Base-by-base conservation (phyloP, 2,113 vertebrate species). In the Thamnophis sirtalis region DNA sequence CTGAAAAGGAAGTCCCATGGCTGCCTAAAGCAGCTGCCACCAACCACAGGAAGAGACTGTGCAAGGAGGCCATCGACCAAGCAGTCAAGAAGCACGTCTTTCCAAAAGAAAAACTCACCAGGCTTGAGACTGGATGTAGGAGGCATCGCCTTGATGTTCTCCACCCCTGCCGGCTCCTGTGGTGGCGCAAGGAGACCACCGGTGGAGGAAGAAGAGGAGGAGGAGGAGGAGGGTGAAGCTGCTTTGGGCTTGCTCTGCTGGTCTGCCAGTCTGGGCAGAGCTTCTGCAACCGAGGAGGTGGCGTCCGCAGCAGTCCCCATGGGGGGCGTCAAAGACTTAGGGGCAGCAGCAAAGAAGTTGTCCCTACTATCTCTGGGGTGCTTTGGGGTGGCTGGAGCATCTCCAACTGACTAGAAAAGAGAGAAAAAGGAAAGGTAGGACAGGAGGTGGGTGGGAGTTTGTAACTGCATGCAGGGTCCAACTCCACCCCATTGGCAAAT, bases 301-400 rank as follows among this genome's bases (percentile, higher is more conserved):
- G 28, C 13, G 0, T 68, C 63, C 1, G 17, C 73, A 17, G 97
- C 60, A 87, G 96, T 94, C 28, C 89, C 90, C 0, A 97, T 91
- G 15, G 94, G 86, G 49, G 96, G 84, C 21, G 96, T 97, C 84
- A 58, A 97, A 0, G 13, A 97, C 3, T 98, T 96, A 87, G 98
- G 95, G 0, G 96, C 94, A 7, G 96, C 92, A 1, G 98, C 98
- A 95, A 99, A 99, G 97, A 99, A 99, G 95, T 97, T 94, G 95
- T 99, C 99, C 84, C 98, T 96, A 95, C 97, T 98, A 90, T 99
- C 99, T 97, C 99, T 99, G 2, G 96, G 96, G 93, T 98, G 98
- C 94, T 99, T 99, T 49, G 99, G 99, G 15, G 99, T 99, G 90
- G 97, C 98, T 4, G 99, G 99, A 0, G 97, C 95, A 89, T 99